Evolutionary conservation across 2,797 vertebrate species (phyloP).

Genomic region (Erethizon dorsatum): DNA sequence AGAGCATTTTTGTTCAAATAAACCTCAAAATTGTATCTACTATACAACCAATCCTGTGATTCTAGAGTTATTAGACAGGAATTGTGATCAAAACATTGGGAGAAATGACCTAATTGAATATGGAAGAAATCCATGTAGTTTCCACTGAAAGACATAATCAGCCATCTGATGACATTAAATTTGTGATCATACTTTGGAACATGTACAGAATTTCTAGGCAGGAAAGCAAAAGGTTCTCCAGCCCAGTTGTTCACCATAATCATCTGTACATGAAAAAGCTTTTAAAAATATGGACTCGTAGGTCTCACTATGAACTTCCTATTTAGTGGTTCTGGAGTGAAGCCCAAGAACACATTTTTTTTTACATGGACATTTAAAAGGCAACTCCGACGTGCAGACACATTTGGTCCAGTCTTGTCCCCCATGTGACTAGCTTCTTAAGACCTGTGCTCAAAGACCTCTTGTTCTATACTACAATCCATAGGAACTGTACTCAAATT

Average conservation of each 20-base stretch:
- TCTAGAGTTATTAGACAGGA: neutral
- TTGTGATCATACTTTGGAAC: neutral
- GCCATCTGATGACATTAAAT: neutral
- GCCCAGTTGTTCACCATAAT: neutral
- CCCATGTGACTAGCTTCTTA: slow-evolving; percentile 12
- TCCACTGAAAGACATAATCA: slow-evolving; percentile 7
- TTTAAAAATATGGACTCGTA: neutral
- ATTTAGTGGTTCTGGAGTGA: neutral
- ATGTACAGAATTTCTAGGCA: neutral
- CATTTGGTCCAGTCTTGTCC: neutral
- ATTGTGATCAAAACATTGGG: neutral
- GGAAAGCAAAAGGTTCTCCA: neutral
- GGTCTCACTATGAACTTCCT: neutral
- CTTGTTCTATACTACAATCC: neutral
- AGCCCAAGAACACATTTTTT: neutral
- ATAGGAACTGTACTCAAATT: neutral
- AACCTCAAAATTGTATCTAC: neutral
- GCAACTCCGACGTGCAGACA: neutral
- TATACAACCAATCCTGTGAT: neutral
- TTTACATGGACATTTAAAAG: neutral
- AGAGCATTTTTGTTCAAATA: neutral
- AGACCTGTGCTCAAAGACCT: neutral
- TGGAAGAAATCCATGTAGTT: neutral
- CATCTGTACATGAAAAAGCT: neutral
- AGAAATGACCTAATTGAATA: neutral